Evolutionary conservation across 2,113 vertebrate genomes (phyloP).

Genomic region (Talpa occidentalis): DNA sequence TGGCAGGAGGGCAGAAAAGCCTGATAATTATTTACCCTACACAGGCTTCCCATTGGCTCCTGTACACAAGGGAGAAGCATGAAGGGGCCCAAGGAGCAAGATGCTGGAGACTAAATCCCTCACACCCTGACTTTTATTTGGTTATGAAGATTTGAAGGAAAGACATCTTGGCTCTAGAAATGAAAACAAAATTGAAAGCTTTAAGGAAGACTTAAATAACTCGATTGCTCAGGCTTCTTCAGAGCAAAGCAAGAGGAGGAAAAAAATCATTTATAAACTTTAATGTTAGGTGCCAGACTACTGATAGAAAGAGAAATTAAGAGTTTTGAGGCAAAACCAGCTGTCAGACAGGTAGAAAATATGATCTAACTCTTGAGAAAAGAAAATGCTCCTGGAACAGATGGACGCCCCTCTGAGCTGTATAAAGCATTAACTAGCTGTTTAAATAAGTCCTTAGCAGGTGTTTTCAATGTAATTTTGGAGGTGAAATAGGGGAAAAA

Average conservation of each 20-base stretch:
- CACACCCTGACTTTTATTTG: not conserved
- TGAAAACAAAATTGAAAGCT: not conserved
- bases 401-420: slow-evolving; percentile 78
- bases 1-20: too few relatives aligned
- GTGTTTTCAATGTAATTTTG: slow-evolving; percentile 79
- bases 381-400: slow-evolving; percentile 75
- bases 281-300: not conserved
- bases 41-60: too few relatives aligned
- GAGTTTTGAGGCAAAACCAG: slow-evolving; percentile 71
- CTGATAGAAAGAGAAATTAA: slow-evolving; percentile 66
- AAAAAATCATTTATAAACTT: slow-evolving; percentile 35
- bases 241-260: slow-evolving; percentile 35
- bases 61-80: rapidly evolving
- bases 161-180: not conserved
- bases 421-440: slow-evolving; percentile 82
- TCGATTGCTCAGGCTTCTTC: not conserved
- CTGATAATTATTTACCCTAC: too few relatives aligned
- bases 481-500: slow-evolving; percentile 75
- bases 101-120: not conserved
- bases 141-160: not conserved
- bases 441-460: slow-evolving; percentile 82
- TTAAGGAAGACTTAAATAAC: not conserved
- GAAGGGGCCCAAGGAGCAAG: not conserved
- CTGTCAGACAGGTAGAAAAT: slow-evolving; percentile 77
- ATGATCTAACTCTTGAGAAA: slow-evolving; percentile 76